Evolutionary conservation across 2,888 invertebrate species (phyloP).

Genomic region (Phytoseiulus persimilis): DNA sequence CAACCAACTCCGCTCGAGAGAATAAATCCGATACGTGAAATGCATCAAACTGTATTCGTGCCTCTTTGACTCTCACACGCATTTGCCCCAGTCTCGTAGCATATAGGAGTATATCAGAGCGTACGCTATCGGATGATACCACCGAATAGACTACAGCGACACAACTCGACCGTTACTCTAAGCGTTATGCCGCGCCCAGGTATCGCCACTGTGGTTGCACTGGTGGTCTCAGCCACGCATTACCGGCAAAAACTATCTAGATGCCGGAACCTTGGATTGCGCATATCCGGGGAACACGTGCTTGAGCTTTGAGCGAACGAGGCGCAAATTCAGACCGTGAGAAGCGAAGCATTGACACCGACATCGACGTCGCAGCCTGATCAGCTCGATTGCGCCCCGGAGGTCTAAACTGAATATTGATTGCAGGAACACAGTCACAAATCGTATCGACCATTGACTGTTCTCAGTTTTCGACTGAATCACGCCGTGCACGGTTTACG

Average conservation of each 20-base stretch:
- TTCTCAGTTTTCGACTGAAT: conserved; percentile 44
- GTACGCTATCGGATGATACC: not conserved
- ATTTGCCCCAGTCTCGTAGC: no score
- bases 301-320: no score
- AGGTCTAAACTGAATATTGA: not conserved
- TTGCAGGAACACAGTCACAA: conserved; percentile 85
- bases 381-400: no score
- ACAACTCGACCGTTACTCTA: not conserved
- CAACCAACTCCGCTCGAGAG: no score
- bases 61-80: no score
- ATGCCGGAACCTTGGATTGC: not conserved
- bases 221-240: not conserved
- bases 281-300: not conserved
- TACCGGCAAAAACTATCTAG: not conserved
- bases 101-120: not conserved
- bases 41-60: no score
- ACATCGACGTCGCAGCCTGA: no score
- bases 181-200: not conserved
- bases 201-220: not conserved
- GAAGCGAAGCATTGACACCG: no score
- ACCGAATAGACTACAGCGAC: not conserved
- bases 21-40: no score
- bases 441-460: conserved; percentile 44
- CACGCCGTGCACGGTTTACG: conserved; percentile 43
- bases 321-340: no score